Percentiles rank a stretch among this genome's conserved stretches.
Evolutionary conservation across 2,888 invertebrate species (phyloP).

Genomic region (Stegophylla sp.): DNA sequence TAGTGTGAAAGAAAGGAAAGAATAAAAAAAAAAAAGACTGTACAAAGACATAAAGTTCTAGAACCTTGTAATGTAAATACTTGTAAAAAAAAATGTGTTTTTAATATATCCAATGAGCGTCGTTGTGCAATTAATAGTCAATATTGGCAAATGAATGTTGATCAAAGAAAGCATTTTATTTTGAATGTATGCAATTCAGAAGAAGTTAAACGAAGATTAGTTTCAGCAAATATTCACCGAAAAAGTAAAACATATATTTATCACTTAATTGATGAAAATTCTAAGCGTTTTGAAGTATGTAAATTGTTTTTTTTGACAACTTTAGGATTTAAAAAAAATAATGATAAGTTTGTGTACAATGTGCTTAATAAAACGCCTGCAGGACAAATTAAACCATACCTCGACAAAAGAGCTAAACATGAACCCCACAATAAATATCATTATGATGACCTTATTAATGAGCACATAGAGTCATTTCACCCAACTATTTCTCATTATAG

Average conservation of each 20-base stretch:
- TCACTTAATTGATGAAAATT: neutral
- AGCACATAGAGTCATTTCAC: neutral
- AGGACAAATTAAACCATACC: neutral
- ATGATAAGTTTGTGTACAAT: neutral
- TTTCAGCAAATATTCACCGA: constrained; percentile 5
- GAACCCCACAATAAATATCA: neutral
- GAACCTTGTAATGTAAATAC: constrained; percentile 19
- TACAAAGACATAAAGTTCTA: constrained; percentile 1
- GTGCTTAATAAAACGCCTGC: neutral
- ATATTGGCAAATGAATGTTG: constrained; percentile 17
- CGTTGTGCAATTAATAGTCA: neutral
- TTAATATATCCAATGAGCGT: neutral
- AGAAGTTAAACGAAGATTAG: constrained; percentile 16
- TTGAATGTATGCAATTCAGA: constrained; percentile 3
- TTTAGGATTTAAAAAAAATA: neutral
- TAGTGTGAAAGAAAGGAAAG: constrained; percentile 8
- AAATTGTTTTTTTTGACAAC: neutral
- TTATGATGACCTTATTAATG: neutral
- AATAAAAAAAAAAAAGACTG: constrained; percentile 18
- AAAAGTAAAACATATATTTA: constrained; percentile 29
- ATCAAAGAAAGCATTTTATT: constrained; percentile 28
- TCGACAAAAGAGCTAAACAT: neutral
- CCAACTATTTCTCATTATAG: constrained; percentile 61
- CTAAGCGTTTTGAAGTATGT: neutral
- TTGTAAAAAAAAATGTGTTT: constrained; percentile 24